These are phyloP conservation scores for Trichonephila clavipes DNA, from an alignment of 1,140 invertebrate species.

Conservation along the genomic window DNA sequence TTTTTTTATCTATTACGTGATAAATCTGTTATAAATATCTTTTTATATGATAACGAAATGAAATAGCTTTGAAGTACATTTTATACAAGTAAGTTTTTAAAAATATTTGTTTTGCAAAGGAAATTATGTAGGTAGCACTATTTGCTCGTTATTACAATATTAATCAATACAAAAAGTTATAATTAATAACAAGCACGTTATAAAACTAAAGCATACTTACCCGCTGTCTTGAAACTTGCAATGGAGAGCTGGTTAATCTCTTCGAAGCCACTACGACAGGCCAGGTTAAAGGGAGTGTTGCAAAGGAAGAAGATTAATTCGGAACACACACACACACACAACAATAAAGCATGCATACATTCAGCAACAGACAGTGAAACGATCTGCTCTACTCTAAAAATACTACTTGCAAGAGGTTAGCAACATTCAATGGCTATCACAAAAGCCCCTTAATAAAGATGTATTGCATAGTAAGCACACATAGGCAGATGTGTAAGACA, in stretches of 20 bases:
- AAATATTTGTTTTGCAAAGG: not conserved
- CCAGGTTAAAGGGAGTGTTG: not conserved
- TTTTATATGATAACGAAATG: too few relatives aligned
- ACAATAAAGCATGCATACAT: not conserved
- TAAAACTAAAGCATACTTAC: constrained; percentile 5
- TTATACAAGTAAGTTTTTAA: not conserved
- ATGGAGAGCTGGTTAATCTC: not conserved
- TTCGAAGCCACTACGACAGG: not conserved
- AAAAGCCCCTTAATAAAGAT: not conserved
- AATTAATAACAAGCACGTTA: not conserved
- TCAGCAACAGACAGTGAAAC: not conserved
- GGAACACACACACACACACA: too few relatives aligned
- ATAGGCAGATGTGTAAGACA: not conserved
- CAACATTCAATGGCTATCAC: not conserved
- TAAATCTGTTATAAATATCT: too few relatives aligned
- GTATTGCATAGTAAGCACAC: not conserved
- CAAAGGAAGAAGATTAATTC: not conserved
- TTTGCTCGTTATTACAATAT: not conserved
- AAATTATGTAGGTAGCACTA: not conserved
- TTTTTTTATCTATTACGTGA: too few relatives aligned
- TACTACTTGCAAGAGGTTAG: not conserved
- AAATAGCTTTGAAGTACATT: too few relatives aligned
- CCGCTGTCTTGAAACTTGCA: not conserved
- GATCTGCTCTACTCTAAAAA: not conserved
- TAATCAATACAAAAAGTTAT: not conserved